These are phyloP conservation scores for Gymnoscopelus microlampas DNA, from an alignment of 2,797 vertebrate genomes.

Conservation along the genomic window DNA sequence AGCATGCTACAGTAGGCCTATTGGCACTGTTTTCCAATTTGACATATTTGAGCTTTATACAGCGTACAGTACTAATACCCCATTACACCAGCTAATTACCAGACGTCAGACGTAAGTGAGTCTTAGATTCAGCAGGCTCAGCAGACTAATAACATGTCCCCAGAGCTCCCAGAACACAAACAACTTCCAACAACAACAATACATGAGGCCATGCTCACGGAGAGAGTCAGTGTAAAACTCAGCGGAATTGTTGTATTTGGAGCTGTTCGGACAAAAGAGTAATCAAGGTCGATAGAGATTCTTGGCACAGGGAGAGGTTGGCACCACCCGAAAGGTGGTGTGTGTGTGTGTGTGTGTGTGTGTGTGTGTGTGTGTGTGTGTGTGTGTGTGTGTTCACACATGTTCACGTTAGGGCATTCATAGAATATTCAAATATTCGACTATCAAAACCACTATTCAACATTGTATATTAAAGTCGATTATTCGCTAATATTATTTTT, in stretches of 20 bases:
- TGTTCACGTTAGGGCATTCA: too few species aligned
- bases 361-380: slow-evolving; percentile 6
- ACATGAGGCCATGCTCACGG: slow-evolving; percentile 14
- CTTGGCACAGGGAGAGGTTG: slow-evolving; percentile 11
- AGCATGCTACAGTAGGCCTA: too few species aligned
- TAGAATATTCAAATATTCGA: too few species aligned
- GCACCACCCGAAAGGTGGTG: slow-evolving; percentile 9
- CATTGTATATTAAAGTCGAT: too few species aligned
- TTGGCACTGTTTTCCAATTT: too few species aligned
- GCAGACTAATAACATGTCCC: slow-evolving; percentile 48
- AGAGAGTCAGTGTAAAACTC: slow-evolving; percentile 30
- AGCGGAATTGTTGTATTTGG: slow-evolving; percentile 21
- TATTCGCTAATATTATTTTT: too few species aligned
- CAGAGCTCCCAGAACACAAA: slow-evolving; percentile 39
- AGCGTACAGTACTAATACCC: slow-evolving; percentile 39
- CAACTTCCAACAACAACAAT: slow-evolving; percentile 14
- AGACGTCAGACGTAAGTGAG: slow-evolving; percentile 20
- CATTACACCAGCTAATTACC: slow-evolving; percentile 63
- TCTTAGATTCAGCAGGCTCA: slow-evolving; percentile 51
- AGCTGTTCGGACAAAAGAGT: slow-evolving; percentile 41
- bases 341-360: background rate
- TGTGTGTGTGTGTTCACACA: background rate
- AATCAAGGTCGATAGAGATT: slow-evolving; percentile 39
- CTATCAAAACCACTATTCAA: too few species aligned
- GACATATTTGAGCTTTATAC: too few species aligned